These are phyloP conservation scores for Stomatorhinus walkeri DNA, from an alignment of 2,797 vertebrate species.

Conservation along the genomic window DNA sequence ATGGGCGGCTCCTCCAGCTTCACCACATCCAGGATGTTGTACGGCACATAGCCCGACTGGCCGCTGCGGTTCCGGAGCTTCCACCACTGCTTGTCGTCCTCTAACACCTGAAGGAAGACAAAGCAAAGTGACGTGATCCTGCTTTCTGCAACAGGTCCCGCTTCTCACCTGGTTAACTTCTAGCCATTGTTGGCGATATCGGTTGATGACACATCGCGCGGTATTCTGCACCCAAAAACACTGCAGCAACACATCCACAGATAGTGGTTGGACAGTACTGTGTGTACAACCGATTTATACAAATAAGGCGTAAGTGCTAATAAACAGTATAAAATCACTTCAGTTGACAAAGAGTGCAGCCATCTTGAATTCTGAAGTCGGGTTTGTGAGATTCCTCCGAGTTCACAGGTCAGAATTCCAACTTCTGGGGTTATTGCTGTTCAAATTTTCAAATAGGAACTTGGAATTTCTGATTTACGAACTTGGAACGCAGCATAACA, in stretches of 20 bases:
- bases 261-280: background rate
- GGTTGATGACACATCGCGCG: background rate
- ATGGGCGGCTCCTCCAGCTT: conserved; percentile 60
- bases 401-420: background rate
- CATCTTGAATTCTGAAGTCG: background rate
- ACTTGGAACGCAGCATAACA: background rate
- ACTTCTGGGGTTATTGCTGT: background rate
- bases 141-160: background rate
- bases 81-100: conserved; percentile 93
- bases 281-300: background rate
- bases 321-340: background rate
- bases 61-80: conserved; percentile 83
- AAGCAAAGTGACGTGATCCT: background rate
- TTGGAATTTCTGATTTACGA: background rate
- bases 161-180: background rate
- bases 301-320: background rate
- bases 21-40: conserved; percentile 77
- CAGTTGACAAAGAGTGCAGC: background rate
- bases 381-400: background rate
- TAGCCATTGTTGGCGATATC: background rate
- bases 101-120: conserved; percentile 70
- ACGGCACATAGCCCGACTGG: conserved; percentile 82
- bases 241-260: background rate
- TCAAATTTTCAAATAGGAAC: background rate
- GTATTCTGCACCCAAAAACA: background rate